A percentile compares a stretch with the other conserved stretches of the same genome.
Evolutionary conservation across 2,113 vertebrate genomes (phyloP).

Genomic region (Elgaria multicarinata): DNA sequence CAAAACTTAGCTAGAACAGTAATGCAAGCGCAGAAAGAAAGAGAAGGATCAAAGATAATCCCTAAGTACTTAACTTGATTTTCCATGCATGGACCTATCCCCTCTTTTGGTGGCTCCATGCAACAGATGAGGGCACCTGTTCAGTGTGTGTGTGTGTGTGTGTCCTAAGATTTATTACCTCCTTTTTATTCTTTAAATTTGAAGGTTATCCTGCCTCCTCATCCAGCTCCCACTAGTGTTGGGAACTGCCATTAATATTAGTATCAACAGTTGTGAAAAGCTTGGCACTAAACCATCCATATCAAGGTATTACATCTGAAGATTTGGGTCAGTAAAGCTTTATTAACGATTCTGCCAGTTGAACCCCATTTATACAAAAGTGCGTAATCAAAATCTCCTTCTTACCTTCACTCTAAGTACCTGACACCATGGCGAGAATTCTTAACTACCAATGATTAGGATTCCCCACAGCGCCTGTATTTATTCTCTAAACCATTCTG

Average conservation of each 20-base stretch:
- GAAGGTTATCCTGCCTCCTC: slow-evolving; percentile 2
- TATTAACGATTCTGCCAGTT: slow-evolving; percentile 46
- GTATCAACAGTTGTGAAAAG: neutral
- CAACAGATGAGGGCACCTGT: neutral
- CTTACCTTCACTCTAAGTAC: slow-evolving; percentile 55
- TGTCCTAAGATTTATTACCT: slow-evolving; percentile 9
- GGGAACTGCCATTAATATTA: neutral
- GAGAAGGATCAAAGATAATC: neutral
- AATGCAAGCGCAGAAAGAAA: neutral
- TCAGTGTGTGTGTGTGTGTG: too few species aligned
- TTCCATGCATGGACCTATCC: neutral
- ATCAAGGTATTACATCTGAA: neutral
- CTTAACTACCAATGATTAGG: slow-evolving; percentile 46
- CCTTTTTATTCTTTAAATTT: neutral
- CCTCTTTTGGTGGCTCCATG: neutral
- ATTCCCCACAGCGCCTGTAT: slow-evolving; percentile 57
- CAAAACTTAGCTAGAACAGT: neutral
- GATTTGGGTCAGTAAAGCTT: slow-evolving; percentile 13
- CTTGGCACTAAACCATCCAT: slow-evolving; percentile 24
- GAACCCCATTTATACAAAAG: slow-evolving; percentile 22
- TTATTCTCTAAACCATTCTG: slow-evolving; percentile 44
- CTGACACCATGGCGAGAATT: slow-evolving; percentile 42
- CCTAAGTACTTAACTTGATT: neutral
- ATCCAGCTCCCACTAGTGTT: neutral
- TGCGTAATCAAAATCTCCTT: slow-evolving; percentile 53